These are phyloP conservation scores for Pollimyrus isidori DNA, from an alignment of 2,113 vertebrate genomes.

Conservation along the genomic window DNA sequence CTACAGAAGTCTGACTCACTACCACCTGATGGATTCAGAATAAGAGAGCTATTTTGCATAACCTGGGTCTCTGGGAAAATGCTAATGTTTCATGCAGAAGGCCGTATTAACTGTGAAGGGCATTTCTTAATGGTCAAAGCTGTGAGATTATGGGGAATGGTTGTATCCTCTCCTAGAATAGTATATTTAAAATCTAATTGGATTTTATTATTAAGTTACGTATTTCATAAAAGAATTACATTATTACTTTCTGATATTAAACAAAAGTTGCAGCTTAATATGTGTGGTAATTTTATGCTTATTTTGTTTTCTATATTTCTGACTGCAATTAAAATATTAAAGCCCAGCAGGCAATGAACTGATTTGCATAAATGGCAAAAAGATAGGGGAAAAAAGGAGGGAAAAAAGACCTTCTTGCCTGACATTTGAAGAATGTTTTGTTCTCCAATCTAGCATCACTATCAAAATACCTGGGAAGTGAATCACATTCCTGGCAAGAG, in stretches of 20 bases:
- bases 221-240: not conserved
- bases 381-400: constrained; percentile 15
- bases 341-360: not conserved
- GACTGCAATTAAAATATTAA: not conserved
- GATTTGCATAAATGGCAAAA: not conserved
- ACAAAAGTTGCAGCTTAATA: not conserved
- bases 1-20: not conserved
- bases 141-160: not conserved
- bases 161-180: not conserved
- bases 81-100: not conserved
- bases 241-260: not conserved
- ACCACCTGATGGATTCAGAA: not conserved
- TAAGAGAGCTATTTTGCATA: not conserved
- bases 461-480: constrained; percentile 24
- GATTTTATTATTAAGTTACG: not conserved
- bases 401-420: constrained; percentile 11
- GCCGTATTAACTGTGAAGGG: not conserved
- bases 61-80: not conserved
- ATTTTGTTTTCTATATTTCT: not conserved
- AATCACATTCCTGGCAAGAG: constrained; percentile 22
- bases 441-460: constrained; percentile 14
- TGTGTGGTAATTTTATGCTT: not conserved
- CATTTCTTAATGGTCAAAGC: not conserved
- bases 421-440: not conserved
- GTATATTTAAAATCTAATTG: not conserved